A percentile compares a stretch with the other conserved stretches of the same genome.
Conservation (phyloP, 2,797 vertebrate genomes). For the Schizopygopsis malacanthus region DNA sequence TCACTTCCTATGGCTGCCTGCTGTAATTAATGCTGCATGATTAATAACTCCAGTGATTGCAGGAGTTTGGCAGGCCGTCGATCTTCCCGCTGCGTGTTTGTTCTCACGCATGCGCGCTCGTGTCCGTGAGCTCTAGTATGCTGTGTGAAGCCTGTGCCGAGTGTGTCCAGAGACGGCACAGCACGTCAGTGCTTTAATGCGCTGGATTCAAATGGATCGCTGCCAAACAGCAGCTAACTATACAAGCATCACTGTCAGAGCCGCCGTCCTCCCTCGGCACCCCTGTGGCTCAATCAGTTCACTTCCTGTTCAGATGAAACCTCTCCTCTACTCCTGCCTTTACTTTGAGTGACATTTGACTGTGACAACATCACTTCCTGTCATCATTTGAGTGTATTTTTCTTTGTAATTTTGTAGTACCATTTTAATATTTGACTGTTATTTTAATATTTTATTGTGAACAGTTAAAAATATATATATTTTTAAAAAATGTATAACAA, state of each 20-base stretch:
- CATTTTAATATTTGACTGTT: neutral
- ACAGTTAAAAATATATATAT: too few relatives aligned
- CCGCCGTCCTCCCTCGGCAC: neutral
- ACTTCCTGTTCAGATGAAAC: neutral
- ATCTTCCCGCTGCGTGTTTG: neutral
- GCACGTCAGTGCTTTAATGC: constrained; percentile 9
- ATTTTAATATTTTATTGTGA: neutral
- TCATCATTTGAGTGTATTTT: neutral
- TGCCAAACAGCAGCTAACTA: constrained; percentile 32
- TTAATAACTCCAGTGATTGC: constrained; percentile 27
- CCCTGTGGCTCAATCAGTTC: neutral
- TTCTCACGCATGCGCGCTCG: neutral
- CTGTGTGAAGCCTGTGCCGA: neutral
- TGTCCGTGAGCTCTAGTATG: neutral
- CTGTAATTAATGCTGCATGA: constrained; percentile 30
- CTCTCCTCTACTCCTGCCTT: neutral
- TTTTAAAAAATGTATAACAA: neutral
- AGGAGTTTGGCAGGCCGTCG: constrained; percentile 10
- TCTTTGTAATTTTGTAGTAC: too few relatives aligned
- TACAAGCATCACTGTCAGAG: constrained; percentile 38
- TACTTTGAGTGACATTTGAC: neutral
- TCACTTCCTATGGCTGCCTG: neutral
- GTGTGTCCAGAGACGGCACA: neutral
- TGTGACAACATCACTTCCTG: neutral
- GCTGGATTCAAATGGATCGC: constrained; percentile 11